These are phyloP conservation scores for Meloidogyne chitwoodi DNA, from an alignment of 1,140 invertebrate species.

Conservation along the genomic window DNA sequence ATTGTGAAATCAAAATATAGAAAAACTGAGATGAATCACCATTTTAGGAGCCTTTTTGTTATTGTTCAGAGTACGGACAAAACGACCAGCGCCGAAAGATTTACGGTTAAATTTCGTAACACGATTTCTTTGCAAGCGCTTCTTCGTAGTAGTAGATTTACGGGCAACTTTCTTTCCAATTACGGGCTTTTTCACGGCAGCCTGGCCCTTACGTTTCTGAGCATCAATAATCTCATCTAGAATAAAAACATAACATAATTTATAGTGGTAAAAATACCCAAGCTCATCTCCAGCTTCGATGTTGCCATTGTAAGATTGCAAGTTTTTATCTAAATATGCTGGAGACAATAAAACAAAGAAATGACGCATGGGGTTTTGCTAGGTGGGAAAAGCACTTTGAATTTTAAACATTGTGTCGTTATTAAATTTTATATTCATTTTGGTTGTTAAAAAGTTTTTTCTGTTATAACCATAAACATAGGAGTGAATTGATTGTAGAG, in stretches of 20 bases:
- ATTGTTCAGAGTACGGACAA: not conserved
- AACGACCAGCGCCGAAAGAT: not conserved
- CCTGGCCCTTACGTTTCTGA: conserved; percentile 12
- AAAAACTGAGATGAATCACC: too few relatives aligned
- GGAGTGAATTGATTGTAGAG: too few relatives aligned
- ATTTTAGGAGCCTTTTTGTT: not conserved
- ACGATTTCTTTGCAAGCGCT: not conserved
- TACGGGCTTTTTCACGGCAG: not conserved
- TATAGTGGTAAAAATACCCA: not conserved
- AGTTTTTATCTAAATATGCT: conserved; percentile 4
- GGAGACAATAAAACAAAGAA: not conserved
- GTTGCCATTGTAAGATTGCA: not conserved
- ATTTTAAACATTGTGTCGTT: not conserved
- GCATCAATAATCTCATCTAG: conserved; percentile 33
- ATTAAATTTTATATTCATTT: not conserved
- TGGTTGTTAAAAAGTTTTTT: not conserved
- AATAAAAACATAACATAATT: not conserved
- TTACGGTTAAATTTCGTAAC: not conserved
- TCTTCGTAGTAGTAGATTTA: not conserved
- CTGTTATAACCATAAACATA: not conserved
- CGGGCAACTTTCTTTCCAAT: not conserved
- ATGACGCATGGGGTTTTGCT: not conserved
- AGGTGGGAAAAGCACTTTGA: not conserved
- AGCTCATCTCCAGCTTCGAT: conserved; percentile 22
- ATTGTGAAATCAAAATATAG: not conserved